Base-by-base conservation (phyloP, 1,140 invertebrate genomes). In the Cataglyphis hispanica region DNA sequence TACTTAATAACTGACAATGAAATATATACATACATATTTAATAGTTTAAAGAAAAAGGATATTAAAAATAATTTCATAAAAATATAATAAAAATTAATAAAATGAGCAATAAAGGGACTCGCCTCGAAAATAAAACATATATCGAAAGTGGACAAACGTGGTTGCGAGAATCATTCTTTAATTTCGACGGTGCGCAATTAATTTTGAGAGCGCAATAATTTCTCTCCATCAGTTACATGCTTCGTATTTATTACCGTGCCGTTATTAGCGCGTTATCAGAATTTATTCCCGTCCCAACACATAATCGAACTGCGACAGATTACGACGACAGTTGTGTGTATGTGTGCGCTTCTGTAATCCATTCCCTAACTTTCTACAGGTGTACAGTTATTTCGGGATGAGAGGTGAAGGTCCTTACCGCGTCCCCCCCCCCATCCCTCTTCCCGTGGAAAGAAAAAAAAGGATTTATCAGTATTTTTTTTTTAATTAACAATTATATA, bases 331-430 rank as follows among this genome's bases (percentile, higher is more conserved):
- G 77, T 43, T 87, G 87, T 89, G 75, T 64, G n/a, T n/a, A n/a
- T n/a, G n/a, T n/a, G n/a, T n/a, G n/a, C n/a, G 77, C 76, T 56
- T 72, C 64, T n/a, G 16, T 78, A 74, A 81, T 89, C 72, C 58
- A 56, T 90, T 87, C 75, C 63, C 86, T 61, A 77, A 84, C 83
- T 90, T 88, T 81, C 84, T 56, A 75, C 64, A 31, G 61, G 40
- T 90, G 78, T 90, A 90, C 86, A 90, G 89, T 90, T 90, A 90
- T 78, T 81, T 50, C 67, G 19, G 84, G 86, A 84, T 90, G 89
- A 90, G 90, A 90, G 89, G 89, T 86, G 89, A 90, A 74, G 31
- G 50, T 75, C 60, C 66, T 58, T 74, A 40, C 60, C 25, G 60
- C 56, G n/a, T 70, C 10, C 40, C 76, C n/a, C 13, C 40, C 76